Base-by-base conservation (phyloP, 2,888 invertebrate genomes). In the Pyrocoelia pectoralis region DNA sequence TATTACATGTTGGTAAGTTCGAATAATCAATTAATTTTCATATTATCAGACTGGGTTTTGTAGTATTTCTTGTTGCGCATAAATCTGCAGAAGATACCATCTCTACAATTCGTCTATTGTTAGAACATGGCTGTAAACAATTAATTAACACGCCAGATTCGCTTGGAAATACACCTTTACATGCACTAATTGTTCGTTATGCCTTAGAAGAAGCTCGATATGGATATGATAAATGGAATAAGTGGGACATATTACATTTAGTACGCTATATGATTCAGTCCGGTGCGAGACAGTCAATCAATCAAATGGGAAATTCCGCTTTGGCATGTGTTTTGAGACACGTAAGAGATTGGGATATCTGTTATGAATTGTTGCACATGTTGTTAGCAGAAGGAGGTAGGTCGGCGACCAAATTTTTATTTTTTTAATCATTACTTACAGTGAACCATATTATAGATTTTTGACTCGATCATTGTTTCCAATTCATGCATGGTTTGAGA, bases 111-210 rank as follows among this genome's bases (percentile, higher is more conserved):
- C 85, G 89, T 67, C 84, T 91, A 57, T 80, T 92, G 48, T 79
- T 92, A 50, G 90, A 91, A 70, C 87, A 89, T 59, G 91, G 91
- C 0, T 88, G 91, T 68, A 88, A 87, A 74, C 89, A 91, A 72
- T 80, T 90, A 56, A 88, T 92, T 48, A 91, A 91, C 76, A 86
- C 87, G 53, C 87, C 89, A 0, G 91, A 92, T 75, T 87, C 87
- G 33, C 81, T 91, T 54, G 90, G 90, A 0, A 91, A 91, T 77
- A 91, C 91, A 0, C 89, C 91, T 0, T 79, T 92, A 9, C 91
- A 92, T 79, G 89, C 86, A 0, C 76, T 86, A 1, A 85, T 87
- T 52, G 85, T 86, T 1, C 82, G 88, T 17, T 89, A 89, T 77
- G 89, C 89, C 0, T 74, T 90, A 67, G 90, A 90, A 76, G 90